Base-by-base conservation (phyloP, 2,888 invertebrate species). In the Galeruca laticollis region DNA sequence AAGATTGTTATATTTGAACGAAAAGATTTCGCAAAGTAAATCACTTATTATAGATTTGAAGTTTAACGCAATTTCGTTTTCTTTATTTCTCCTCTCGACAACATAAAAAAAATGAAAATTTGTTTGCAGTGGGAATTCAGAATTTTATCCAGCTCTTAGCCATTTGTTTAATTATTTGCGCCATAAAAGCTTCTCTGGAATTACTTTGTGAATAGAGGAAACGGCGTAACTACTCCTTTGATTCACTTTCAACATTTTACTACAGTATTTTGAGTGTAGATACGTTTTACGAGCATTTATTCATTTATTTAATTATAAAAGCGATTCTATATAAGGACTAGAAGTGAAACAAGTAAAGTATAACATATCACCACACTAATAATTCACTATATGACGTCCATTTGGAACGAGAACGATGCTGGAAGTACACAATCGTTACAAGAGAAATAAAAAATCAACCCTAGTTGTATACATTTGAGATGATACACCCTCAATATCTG, bases 141-240 rank as follows among this genome's bases (percentile, higher is more conserved):
- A 31, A 61, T 61, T 61, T 61, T 61, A 61, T 33, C 47, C 47
- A 13, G 49, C 61, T 61, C 51, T 61, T 26, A 33, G 43, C 61
- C 51, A 33, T 61, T 61, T 61, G 61, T 61, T 47, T 61, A 61
- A 61, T 61, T 61, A 61, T 61, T 61, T 51, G 61, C 10, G 61
- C 33, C 31, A 51, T 49, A 49, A 61, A 61, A 61, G 61, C 43
- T 49, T 11, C 51, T 33, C 11, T n/a, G 52, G 52, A 52, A 52
- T 26, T 21, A 21, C 26, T 52, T 52, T 52, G 13, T n/a, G 52
- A n/a, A 13, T 52, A 26, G 52, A 26, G 11, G 13, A 47, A 52
- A 52, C 11, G 13, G 51, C 2, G 21, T 21, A 51, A 51, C 51
- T 51, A 21, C 20, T 21, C 11, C 52, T 31, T 52, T 31, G 52